Percentiles rank a stretch among this genome's conserved stretches.
These are phyloP conservation scores for Leptobrachium ailaonicum DNA, from an alignment of 2,113 vertebrate species.

Conservation along the genomic window DNA sequence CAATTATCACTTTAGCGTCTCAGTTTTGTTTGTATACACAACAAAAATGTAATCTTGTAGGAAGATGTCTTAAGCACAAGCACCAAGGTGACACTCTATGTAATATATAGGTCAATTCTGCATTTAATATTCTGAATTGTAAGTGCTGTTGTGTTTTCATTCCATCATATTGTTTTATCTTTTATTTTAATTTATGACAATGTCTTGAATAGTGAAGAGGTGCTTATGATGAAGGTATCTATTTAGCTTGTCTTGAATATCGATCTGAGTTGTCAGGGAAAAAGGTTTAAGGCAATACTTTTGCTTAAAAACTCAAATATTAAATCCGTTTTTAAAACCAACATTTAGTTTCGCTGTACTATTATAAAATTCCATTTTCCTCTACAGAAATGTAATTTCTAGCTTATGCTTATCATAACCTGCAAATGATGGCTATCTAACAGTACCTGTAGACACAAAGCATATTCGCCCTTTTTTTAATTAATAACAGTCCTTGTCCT, in stretches of 20 bases:
- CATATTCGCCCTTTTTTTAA: conserved; percentile 36
- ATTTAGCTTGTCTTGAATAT: too few species aligned
- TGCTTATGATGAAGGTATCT: too few species aligned
- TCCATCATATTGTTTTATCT: too few species aligned
- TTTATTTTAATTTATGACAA: too few species aligned
- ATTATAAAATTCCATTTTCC: conserved; percentile 1
- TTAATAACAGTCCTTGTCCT: conserved; percentile 31
- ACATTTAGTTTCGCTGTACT: neutral
- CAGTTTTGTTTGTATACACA: neutral
- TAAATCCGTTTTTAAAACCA: neutral
- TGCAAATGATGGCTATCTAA: neutral
- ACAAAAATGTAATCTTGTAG: neutral
- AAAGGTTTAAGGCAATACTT: neutral
- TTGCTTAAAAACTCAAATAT: neutral
- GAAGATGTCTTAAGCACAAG: neutral
- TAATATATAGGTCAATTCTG: too few species aligned
- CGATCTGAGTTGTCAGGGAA: too few species aligned
- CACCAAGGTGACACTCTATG: neutral
- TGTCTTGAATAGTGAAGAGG: too few species aligned
- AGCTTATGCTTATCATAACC: conserved; percentile 2
- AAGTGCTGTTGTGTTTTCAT: too few species aligned
- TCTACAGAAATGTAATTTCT: conserved; percentile 16
- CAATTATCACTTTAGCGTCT: neutral
- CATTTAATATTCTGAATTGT: too few species aligned
- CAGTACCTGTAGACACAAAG: neutral